These are phyloP conservation scores for Drosophila robusta DNA, from an alignment of 2,888 invertebrate genomes.

Conservation along the genomic window DNA sequence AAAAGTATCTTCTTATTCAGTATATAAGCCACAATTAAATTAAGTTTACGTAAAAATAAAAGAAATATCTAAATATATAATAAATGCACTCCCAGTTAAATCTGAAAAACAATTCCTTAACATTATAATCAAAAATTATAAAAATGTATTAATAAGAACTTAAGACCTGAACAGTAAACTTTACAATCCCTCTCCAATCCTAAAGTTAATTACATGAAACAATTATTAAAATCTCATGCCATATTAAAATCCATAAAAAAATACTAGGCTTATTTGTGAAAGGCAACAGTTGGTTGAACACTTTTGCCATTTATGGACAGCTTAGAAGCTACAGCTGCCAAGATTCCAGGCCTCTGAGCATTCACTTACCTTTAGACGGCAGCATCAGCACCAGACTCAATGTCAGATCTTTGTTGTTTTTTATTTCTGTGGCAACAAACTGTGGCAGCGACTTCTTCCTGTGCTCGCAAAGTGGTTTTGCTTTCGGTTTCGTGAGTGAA, in stretches of 20 bases:
- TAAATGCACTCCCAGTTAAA: neutral
- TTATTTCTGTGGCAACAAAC: conserved; percentile 49
- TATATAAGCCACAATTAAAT: too few species aligned
- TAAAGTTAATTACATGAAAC: neutral
- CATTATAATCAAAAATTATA: too few species aligned
- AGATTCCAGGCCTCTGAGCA: conserved; percentile 34
- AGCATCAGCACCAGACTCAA: conserved; percentile 67
- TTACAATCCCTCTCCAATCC: neutral
- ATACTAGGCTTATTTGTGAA: conserved; percentile 50
- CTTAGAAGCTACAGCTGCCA: conserved; percentile 27
- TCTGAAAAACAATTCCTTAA: neutral
- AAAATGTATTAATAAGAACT: neutral
- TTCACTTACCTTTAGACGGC: conserved; percentile 78
- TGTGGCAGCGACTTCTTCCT: conserved; percentile 66
- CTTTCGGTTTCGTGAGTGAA: conserved; percentile 68
- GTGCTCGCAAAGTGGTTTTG: conserved; percentile 50
- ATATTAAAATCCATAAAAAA: conserved; percentile 5
- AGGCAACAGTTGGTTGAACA: conserved; percentile 43
- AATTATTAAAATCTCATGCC: neutral
- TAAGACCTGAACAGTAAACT: neutral
- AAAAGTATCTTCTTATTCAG: too few species aligned
- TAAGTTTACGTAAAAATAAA: neutral
- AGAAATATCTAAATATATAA: too few species aligned
- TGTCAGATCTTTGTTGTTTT: conserved; percentile 50
- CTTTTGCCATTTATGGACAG: conserved; percentile 30